Base-by-base conservation (phyloP, 2,888 invertebrate species). In the Drosophila aldrichi region DNA sequence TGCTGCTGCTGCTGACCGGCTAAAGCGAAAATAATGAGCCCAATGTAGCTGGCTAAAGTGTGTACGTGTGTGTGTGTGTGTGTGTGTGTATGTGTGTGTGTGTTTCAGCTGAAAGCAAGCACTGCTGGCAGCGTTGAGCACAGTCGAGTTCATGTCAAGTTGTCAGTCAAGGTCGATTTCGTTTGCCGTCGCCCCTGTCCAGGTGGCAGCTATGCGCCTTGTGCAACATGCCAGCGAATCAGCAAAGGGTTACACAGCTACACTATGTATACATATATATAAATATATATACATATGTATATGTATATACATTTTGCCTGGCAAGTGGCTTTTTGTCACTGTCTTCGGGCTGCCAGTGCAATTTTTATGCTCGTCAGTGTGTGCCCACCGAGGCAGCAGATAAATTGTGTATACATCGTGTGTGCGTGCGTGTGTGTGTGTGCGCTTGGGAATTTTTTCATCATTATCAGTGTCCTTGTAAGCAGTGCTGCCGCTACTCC, bases 121-220 rank as follows among this genome's bases (percentile, higher is more conserved):
- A 29, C 59, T 60, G 66, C 52, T 66, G 63, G 72, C 66, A 64
- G 54, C 46, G 79, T 71, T 70, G 74, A 81, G 81, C 70, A 75
- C 88, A 83, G 88, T 68, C 75, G 89, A 87, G 86, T 87, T 87
- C 84, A 82, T 82, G 86, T 87, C 86, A 87, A 87, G 89, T 89
- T 87, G 89, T 82, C 86, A 87, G 86, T 87, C 86, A 87, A 87
- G 86, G 86, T 88, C 86, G 86, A 81, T 88, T 81, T 84, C 84
- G 77, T 77, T 79, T 82, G 71, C 70, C 70, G 70, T 64, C 10
- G 43, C 55, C 36, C 52, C 57, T 14, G 54, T 49, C 58, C 62
- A 63, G 74, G 77, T 79, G 66, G 63, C 66, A 75, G 69, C 81
- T 56, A 55, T 79, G 66, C 58, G 71, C 68, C 74, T 62, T 75